A percentile compares a stretch with the other conserved stretches of the same genome.
Evolutionary conservation across 2,113 vertebrate genomes (phyloP).

Genomic region (Aspiorhynchus laticeps): DNA sequence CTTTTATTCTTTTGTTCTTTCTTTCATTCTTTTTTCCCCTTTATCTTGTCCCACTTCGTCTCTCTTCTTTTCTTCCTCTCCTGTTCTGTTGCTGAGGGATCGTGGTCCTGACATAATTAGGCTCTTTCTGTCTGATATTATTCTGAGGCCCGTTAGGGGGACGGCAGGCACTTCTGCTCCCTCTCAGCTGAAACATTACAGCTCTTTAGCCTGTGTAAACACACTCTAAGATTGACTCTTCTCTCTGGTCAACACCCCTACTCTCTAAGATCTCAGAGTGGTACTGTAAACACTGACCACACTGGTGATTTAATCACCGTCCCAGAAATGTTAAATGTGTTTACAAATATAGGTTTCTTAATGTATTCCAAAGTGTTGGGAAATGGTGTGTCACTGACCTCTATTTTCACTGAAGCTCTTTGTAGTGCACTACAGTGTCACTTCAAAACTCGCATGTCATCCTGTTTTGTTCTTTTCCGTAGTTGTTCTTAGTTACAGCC

Average conservation of each 20-base stretch:
- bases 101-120: slow-evolving; percentile 35
- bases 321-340: slow-evolving; percentile 27
- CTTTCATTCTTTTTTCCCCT: neutral
- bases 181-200: slow-evolving; percentile 52
- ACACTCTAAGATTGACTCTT: slow-evolving; percentile 33
- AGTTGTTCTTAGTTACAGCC: neutral
- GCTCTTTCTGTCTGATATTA: slow-evolving; percentile 40
- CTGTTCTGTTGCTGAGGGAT: slow-evolving; percentile 16
- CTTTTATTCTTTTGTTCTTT: slow-evolving; percentile 8
- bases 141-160: slow-evolving; percentile 43
- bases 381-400: slow-evolving; percentile 18
- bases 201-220: slow-evolving; percentile 55
- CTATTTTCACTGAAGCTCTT: slow-evolving; percentile 24
- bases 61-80: slow-evolving; percentile 29
- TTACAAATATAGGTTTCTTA: slow-evolving; percentile 30
- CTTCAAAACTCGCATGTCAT: neutral
- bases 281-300: slow-evolving; percentile 34
- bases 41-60: slow-evolving; percentile 9
- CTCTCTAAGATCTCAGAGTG: slow-evolving; percentile 13
- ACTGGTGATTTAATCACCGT: slow-evolving; percentile 13
- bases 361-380: slow-evolving; percentile 31
- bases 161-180: slow-evolving; percentile 28
- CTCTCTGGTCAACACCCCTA: slow-evolving; percentile 27
- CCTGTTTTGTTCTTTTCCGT: neutral
- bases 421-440: slow-evolving; percentile 8